phyloP scores from a whole-genome alignment of 2,797 vertebrate species.

The Crocodylus rhombifer region DNA sequence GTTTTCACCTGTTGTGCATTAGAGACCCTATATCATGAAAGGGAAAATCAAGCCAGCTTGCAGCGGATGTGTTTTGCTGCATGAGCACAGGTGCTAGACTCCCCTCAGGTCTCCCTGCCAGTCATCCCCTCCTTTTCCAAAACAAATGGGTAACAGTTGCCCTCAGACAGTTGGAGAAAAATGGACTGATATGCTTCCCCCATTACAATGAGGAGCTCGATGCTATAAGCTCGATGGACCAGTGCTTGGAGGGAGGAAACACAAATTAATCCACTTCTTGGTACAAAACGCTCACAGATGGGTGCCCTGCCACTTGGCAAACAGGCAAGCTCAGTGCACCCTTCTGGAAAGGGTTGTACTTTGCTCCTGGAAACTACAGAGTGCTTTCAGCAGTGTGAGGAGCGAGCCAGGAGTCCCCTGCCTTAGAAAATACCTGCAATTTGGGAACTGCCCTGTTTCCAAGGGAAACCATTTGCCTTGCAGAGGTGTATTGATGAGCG shows the following conservation, averaged over 20 bases:
- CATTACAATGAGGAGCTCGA: no score
- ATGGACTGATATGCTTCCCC: background rate
- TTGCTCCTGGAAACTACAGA: accelerated
- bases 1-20: background rate
- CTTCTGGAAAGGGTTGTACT: accelerated
- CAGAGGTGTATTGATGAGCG: background rate
- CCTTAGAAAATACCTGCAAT: accelerated
- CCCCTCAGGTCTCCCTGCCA: accelerated
- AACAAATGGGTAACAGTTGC: background rate
- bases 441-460: background rate
- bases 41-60: background rate
- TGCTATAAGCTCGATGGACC: no score
- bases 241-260: background rate
- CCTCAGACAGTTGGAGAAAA: background rate
- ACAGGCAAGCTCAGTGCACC: accelerated
- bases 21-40: accelerated
- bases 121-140: background rate
- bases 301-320: accelerated
- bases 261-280: background rate
- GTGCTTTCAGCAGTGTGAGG: background rate
- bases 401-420: background rate
- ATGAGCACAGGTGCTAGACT: background rate
- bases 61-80: background rate
- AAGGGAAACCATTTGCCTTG: background rate
- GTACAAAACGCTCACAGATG: background rate